Evolutionary conservation across 2,888 invertebrate species (phyloP), one percentile per base, ranked within the genome.

Genomic region (Drosophila ezoana): DNA sequence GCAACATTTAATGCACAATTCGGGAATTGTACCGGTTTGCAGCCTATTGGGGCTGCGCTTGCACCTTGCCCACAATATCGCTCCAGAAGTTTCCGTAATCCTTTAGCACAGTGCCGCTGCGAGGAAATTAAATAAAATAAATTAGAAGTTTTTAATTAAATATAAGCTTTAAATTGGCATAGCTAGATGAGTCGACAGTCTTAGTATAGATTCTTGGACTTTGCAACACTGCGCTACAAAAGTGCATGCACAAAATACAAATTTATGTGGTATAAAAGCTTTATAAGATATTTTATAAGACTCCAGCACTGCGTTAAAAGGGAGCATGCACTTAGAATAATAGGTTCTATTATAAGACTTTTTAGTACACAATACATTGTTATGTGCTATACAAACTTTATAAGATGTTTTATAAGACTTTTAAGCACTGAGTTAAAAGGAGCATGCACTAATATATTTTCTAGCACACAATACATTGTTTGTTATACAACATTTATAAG

Each of bases 81-180:
- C 95, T 94, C 96, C 96, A 96, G 91, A 95, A 96, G 6, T 94
- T 95, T 52, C 94, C 94, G 90, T 96, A 96, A 81, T 95, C 95
- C 91, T 96, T 95, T 83, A 96, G 91, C 18, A 96, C 94, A 4
- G 96, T 95, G 48, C 96, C 96, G 44, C 96, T 96, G 94, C 40
- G 94, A 95, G 59, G 43, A 59, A 56, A 28, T 28, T 28, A 40
- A 41, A 32, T 48, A 49, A 43, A 41, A 37, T 23, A 62, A 52
- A 48, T 48, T 48, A 37, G 35, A 35, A 16, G 54, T 33, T 44
- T 40, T 47, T n/a, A 71, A 72, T 70, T 70, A 53, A 54, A 66
- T 47, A 41, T 40, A 37, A 52, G 41, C 44, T 59, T 54, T 76
- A 72, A 76, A 80, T 69, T 64, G 77, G 16, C 54, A 44, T 52